Conservation (phyloP, 1,140 invertebrate genomes). For the Aphaenogaster floridana region DNA sequence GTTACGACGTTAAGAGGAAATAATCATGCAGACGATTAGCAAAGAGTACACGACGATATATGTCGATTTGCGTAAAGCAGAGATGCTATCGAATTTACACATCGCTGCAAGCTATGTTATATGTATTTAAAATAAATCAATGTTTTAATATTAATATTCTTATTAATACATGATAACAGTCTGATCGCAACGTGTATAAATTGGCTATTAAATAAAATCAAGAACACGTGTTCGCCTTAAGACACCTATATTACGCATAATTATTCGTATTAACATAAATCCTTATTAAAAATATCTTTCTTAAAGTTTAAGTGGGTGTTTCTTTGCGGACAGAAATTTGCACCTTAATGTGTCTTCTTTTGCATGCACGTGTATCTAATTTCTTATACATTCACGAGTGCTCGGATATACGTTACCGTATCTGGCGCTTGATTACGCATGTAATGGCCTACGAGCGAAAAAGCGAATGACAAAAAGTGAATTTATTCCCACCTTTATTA, state of each 20-base stretch:
- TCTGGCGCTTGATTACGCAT: conserved; percentile 51
- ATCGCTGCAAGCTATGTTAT: background rate
- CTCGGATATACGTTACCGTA: conserved; percentile 45
- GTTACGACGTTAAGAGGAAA: conserved; percentile 73
- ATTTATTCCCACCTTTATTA: conserved; percentile 28
- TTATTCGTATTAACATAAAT: conserved; percentile 56
- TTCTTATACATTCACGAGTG: conserved; percentile 61
- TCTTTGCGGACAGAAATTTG: conserved; percentile 42
- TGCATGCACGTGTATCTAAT: conserved; percentile 57
- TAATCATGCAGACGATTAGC: conserved; percentile 68
- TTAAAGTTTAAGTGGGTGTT: conserved; percentile 49
- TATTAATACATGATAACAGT: conserved; percentile 28
- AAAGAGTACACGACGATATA: background rate
- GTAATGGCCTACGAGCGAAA: conserved; percentile 37
- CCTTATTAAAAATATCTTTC: conserved; percentile 54
- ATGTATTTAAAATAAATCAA: background rate
- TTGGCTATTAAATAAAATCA: conserved; percentile 43
- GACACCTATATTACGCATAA: conserved; percentile 40
- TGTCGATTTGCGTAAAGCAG: background rate
- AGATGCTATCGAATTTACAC: background rate
- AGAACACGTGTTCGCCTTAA: conserved; percentile 39
- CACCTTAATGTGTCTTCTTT: conserved; percentile 59
- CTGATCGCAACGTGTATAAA: conserved; percentile 31
- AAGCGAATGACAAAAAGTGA: conserved; percentile 30
- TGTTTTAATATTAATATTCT: conserved; percentile 37